Evolutionary conservation across 1,140 invertebrate genomes (phyloP).

Genomic region (Ceratitis capitata): DNA sequence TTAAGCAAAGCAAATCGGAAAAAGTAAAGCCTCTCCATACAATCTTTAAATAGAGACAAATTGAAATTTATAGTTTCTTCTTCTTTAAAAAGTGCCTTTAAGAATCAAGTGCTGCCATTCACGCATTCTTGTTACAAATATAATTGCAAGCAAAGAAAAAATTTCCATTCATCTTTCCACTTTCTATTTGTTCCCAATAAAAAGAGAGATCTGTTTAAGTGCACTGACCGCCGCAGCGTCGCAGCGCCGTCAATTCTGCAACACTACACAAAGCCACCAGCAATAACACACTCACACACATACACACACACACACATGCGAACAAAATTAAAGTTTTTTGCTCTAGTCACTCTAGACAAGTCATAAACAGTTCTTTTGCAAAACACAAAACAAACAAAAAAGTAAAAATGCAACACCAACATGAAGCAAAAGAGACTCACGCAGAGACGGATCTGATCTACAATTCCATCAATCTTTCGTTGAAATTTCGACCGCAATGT

Average conservation of each 20-base stretch:
- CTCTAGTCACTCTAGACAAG: background rate
- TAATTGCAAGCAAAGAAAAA: background rate
- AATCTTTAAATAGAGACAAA: too few relatives aligned
- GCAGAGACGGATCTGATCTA: conserved; percentile 36
- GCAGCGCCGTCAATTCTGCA: too few relatives aligned
- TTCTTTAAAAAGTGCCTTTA: too few relatives aligned
- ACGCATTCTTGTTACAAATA: background rate
- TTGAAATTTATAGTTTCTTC: too few relatives aligned
- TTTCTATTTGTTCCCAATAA: conserved; percentile 2
- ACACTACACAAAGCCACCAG: background rate
- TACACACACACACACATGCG: background rate
- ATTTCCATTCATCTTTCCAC: conserved; percentile 12
- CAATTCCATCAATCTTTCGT: conserved; percentile 39
- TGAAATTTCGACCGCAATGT: conserved; percentile 25
- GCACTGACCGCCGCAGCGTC: background rate
- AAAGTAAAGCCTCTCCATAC: too few relatives aligned
- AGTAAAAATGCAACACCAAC: background rate
- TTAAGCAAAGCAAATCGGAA: too few relatives aligned
- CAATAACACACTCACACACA: background rate
- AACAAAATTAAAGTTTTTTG: background rate
- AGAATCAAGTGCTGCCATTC: background rate
- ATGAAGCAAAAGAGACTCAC: background rate
- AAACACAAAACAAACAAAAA: background rate
- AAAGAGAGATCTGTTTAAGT: conserved; percentile 10
- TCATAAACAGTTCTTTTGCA: conserved; percentile 1